phyloP scores from a whole-genome alignment of 2,113 vertebrate genomes.

The Hypanus sabinus region DNA sequence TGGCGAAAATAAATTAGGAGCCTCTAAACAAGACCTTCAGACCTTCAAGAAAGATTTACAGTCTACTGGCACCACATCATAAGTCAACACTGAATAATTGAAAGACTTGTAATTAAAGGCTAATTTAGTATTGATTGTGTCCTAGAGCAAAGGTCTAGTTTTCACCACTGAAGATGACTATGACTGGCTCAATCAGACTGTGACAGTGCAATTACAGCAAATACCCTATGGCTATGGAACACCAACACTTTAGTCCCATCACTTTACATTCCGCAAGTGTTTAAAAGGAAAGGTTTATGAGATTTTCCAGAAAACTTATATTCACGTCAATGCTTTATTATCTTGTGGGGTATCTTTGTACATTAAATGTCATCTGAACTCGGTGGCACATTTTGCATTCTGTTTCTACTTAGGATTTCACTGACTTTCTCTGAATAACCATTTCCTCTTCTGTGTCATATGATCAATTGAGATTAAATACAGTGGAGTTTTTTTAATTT shows the following conservation, averaged over 20 bases:
- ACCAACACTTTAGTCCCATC: conserved; percentile 40
- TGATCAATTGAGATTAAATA: conserved; percentile 36
- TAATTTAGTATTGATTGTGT: conserved; percentile 64
- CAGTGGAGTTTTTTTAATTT: conserved; percentile 21
- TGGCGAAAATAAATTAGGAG: conserved; percentile 31
- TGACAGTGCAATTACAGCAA: conserved; percentile 40
- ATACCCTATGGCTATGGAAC: conserved; percentile 41
- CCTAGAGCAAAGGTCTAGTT: conserved; percentile 48
- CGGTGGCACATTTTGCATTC: conserved; percentile 40
- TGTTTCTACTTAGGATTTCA: background rate
- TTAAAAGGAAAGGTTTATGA: conserved; percentile 39
- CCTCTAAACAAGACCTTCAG: conserved; percentile 35
- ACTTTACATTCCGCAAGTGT: conserved; percentile 40
- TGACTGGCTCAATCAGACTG: conserved; percentile 42
- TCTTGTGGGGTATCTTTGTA: conserved; percentile 6
- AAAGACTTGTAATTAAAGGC: conserved; percentile 61
- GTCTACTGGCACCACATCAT: conserved; percentile 48
- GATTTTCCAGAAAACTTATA: conserved; percentile 38
- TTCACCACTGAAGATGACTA: conserved; percentile 38
- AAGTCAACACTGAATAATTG: conserved; percentile 65
- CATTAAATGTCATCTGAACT: conserved; percentile 40
- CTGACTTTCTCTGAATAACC: conserved; percentile 19
- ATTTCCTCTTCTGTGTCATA: conserved; percentile 2
- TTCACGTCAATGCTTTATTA: conserved; percentile 34
- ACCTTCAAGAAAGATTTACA: conserved; percentile 45